Conservation (phyloP, 2,888 invertebrate genomes). For the Aspidiotus destructor region DNA sequence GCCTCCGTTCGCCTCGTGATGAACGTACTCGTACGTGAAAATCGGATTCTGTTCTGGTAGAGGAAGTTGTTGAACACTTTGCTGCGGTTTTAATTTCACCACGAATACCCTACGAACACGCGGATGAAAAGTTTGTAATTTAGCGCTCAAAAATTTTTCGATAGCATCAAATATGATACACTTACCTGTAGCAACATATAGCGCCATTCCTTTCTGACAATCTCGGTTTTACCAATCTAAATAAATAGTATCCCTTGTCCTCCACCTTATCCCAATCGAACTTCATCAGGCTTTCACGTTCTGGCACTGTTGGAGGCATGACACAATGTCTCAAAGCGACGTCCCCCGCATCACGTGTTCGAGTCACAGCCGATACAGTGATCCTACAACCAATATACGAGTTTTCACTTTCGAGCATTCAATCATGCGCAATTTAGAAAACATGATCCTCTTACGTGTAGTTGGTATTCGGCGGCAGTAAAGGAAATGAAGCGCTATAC, state of each 20-base stretch:
- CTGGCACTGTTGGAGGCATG: conserved; percentile 63
- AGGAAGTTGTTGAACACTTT: conserved; percentile 54
- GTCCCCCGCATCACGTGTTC: conserved; percentile 62
- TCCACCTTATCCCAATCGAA: conserved; percentile 44
- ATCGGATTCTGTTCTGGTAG: conserved; percentile 59
- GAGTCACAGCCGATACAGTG: conserved; percentile 62
- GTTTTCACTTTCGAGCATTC: neutral
- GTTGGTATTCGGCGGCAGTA: conserved; percentile 70
- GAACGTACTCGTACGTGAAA: conserved; percentile 63
- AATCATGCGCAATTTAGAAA: neutral
- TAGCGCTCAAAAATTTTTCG: too few species aligned
- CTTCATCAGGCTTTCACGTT: conserved; percentile 48
- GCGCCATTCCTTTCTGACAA: conserved; percentile 77
- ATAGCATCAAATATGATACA: neutral
- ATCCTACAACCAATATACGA: conserved; percentile 37
- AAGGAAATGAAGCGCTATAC: conserved; percentile 52
- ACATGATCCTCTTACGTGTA: conserved; percentile 54
- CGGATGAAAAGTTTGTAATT: too few species aligned
- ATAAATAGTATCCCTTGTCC: conserved; percentile 58
- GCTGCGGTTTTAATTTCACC: conserved; percentile 55
- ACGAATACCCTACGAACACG: conserved; percentile 54
- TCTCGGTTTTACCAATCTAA: conserved; percentile 63
- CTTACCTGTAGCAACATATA: conserved; percentile 68
- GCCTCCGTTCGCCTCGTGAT: conserved; percentile 55
- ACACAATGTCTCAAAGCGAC: conserved; percentile 54